Conservation (phyloP, 2,113 vertebrate species). For the Oxygymnocypris stewartii region DNA sequence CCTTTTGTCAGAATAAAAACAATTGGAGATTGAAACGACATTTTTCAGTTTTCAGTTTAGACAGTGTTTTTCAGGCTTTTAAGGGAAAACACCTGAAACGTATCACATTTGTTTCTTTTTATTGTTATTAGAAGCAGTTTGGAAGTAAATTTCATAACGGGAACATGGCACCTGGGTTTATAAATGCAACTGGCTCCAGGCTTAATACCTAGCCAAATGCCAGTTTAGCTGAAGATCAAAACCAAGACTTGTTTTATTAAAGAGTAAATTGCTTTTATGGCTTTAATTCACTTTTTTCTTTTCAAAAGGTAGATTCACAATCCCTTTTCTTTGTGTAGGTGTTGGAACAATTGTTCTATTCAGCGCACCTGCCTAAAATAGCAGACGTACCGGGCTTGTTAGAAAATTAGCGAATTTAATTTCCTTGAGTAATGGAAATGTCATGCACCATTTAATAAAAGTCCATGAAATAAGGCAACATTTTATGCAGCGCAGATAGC, state of each 20-base stretch:
- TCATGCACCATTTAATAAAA: slow-evolving; percentile 87
- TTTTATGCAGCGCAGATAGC: slow-evolving; percentile 72
- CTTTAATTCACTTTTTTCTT: slow-evolving; percentile 64
- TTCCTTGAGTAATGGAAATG: slow-evolving; percentile 86
- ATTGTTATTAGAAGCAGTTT: slow-evolving; percentile 34
- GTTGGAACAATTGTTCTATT: slow-evolving; percentile 77
- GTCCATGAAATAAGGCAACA: slow-evolving; percentile 77
- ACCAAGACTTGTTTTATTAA: slow-evolving; percentile 65
- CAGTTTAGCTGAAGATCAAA: slow-evolving; percentile 58
- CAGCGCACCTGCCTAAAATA: slow-evolving; percentile 77
- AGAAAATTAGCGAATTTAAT: slow-evolving; percentile 86
- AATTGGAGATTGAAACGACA: background rate
- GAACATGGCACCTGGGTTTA: slow-evolving; percentile 28
- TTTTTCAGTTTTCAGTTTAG: background rate
- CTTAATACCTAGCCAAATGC: slow-evolving; percentile 53
- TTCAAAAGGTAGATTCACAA: slow-evolving; percentile 64
- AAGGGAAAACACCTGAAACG: slow-evolving; percentile 13
- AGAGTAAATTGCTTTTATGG: slow-evolving; percentile 65
- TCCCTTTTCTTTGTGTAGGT: slow-evolving; percentile 74
- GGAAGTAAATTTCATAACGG: slow-evolving; percentile 15
- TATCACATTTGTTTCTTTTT: slow-evolving; percentile 20
- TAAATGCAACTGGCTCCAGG: slow-evolving; percentile 18
- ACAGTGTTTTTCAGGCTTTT: background rate
- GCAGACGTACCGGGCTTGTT: slow-evolving; percentile 78
- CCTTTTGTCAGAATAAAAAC: background rate